Evolutionary conservation across 2,888 invertebrate genomes (phyloP).

Genomic region (Neoaliturus tenellus): DNA sequence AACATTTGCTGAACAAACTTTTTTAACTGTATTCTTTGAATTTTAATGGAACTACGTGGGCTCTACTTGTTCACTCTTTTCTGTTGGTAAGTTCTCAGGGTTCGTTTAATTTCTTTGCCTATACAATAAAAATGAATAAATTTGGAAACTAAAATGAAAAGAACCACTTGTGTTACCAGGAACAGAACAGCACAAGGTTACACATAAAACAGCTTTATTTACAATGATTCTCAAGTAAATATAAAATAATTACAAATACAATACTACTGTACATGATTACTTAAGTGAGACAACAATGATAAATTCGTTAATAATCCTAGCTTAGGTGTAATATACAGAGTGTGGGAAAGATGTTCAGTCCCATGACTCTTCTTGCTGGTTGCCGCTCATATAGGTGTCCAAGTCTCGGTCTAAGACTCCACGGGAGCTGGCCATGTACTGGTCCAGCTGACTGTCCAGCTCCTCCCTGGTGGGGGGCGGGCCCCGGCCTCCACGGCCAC

Average conservation of each 20-base stretch:
- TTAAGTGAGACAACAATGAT: neutral
- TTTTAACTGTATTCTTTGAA: no score
- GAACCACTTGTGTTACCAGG: no score
- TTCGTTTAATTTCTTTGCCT: no score
- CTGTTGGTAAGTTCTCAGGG: no score
- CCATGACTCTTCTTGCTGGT: conserved; percentile 37
- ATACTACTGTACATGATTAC: neutral
- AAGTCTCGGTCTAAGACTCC: conserved; percentile 28
- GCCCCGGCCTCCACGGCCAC: conserved; percentile 58
- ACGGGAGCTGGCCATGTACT: conserved; percentile 64
- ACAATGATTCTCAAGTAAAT: neutral
- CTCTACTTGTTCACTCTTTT: no score
- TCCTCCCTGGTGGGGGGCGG: conserved; percentile 63
- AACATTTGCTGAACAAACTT: no score
- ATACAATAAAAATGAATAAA: no score
- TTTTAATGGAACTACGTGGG: no score
- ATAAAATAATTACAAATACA: neutral
- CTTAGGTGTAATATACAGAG: neutral
- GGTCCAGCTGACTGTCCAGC: conserved; percentile 65
- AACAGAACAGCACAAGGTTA: no score
- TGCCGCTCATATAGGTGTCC: conserved; percentile 23
- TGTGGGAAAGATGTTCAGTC: neutral
- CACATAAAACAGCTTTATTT: conserved; percentile 3
- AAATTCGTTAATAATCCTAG: neutral
- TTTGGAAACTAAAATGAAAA: no score